These are phyloP conservation scores for Urocynchramus pylzowi DNA, from an alignment of 2,113 vertebrate genomes.

Conservation along the genomic window DNA sequence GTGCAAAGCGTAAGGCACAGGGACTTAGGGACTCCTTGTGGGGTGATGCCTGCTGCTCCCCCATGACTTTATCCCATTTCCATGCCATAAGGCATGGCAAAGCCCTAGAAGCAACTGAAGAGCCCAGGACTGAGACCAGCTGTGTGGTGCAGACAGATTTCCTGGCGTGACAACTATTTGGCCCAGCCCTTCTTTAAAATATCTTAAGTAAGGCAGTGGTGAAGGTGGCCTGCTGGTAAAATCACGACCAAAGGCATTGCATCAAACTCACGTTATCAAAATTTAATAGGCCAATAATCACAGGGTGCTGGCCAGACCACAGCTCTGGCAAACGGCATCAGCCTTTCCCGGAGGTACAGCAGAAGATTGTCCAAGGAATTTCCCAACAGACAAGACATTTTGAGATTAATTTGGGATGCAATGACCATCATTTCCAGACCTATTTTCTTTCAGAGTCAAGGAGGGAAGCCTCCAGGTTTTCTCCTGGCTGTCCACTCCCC, in stretches of 20 bases:
- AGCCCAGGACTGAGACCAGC: not conserved
- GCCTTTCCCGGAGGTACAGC: not conserved
- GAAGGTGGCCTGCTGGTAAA: not conserved
- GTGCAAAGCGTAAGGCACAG: not conserved
- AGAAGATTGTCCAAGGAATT: not conserved
- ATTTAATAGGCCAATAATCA: not conserved
- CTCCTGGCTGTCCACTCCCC: not conserved
- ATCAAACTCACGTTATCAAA: not conserved
- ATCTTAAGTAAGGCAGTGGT: not conserved
- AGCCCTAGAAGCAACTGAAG: not conserved
- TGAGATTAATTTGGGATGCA: not conserved
- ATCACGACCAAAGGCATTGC: not conserved
- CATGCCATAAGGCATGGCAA: not conserved
- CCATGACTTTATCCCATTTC: not conserved
- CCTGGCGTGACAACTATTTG: rapidly evolving
- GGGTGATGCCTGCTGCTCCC: not conserved
- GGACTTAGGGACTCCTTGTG: not conserved
- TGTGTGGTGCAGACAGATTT: not conserved
- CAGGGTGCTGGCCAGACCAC: not conserved
- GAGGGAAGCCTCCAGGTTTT: not conserved
- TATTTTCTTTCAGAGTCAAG: not conserved
- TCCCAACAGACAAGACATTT: not conserved
- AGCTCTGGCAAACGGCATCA: not conserved
- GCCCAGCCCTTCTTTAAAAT: not conserved
- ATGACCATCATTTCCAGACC: not conserved